Evolutionary conservation across 2,797 vertebrate genomes (phyloP).

Genomic region (Micropoecilia bifurca): DNA sequence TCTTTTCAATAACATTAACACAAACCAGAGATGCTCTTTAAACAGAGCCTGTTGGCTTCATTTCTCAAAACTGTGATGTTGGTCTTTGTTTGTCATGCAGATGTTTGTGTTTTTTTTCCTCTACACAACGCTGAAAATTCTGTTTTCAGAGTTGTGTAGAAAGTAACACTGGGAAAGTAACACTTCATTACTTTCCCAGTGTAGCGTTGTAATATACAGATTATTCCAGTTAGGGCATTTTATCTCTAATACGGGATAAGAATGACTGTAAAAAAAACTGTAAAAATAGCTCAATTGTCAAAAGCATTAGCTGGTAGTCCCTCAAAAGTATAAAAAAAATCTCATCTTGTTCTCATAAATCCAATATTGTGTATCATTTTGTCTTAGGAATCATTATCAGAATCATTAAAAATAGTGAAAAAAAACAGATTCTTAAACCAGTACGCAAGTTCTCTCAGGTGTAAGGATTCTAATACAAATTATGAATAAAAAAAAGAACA

Average conservation of each 20-base stretch:
- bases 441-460: neutral
- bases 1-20: neutral
- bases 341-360: no score
- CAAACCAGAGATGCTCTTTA: neutral
- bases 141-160: no score
- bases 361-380: neutral
- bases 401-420: neutral
- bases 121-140: neutral
- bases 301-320: neutral
- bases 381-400: neutral
- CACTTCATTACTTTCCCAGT: neutral
- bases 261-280: neutral
- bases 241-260: neutral
- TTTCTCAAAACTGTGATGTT: neutral
- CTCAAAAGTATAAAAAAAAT: no score
- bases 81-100: neutral
- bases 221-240: neutral
- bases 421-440: neutral
- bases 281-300: neutral
- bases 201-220: neutral
- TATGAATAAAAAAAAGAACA: neutral
- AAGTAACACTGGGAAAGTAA: no score
- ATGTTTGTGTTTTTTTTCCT: neutral
- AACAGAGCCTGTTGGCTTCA: neutral
- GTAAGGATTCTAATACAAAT: neutral